phyloP scores from a whole-genome alignment of 2,797 vertebrate species.

The Clarias pachynema region DNA sequence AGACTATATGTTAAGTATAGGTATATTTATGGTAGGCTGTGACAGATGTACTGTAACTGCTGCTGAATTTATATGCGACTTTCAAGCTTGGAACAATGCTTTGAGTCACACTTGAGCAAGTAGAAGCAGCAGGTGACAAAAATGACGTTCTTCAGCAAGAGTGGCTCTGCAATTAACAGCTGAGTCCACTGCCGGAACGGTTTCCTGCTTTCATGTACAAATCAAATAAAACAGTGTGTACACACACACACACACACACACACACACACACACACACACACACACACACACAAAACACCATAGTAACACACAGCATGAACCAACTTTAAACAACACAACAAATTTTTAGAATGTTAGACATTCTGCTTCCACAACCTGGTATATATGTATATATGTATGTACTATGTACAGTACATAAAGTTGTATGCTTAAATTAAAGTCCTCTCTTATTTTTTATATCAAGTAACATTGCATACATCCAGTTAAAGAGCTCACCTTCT shows the following conservation, averaged over 20 bases:
- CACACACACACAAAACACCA: neutral
- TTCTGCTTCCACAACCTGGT: neutral
- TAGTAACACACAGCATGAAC: neutral
- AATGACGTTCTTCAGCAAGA: slow-evolving; percentile 47
- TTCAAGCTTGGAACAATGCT: neutral
- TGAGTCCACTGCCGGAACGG: neutral
- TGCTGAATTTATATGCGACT: neutral
- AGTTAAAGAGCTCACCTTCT: neutral
- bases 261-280: slow-evolving; percentile 1
- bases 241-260: neutral
- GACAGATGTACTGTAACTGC: neutral
- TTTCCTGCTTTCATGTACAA: slow-evolving; percentile 2
- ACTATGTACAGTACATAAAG: too few relatives aligned
- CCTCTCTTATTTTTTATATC: neutral
- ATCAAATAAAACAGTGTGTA: slow-evolving; percentile 8
- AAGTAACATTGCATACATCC: neutral
- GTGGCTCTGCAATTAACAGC: slow-evolving; percentile 52
- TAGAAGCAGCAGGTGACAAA: slow-evolving; percentile 51
- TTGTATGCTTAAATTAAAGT: neutral
- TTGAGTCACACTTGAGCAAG: slow-evolving; percentile 36
- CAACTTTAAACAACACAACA: neutral
- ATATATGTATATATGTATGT: too few relatives aligned
- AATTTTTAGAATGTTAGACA: neutral
- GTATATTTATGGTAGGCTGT: neutral
- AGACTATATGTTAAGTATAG: neutral